phyloP scores from a whole-genome alignment of 2,113 vertebrate species.

The Colinus virginianus region DNA sequence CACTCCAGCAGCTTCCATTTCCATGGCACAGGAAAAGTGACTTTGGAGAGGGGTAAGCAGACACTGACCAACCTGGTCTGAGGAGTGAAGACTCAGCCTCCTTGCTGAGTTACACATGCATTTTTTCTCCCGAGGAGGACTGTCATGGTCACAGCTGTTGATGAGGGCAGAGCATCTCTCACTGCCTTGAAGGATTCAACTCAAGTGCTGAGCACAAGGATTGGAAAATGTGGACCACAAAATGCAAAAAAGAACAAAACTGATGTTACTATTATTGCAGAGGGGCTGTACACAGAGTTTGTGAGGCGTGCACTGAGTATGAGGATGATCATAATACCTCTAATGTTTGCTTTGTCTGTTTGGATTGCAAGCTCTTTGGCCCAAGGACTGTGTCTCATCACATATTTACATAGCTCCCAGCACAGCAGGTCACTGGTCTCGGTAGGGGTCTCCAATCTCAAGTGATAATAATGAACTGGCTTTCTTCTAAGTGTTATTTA shows the following conservation, averaged over 20 bases:
- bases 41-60: not conserved
- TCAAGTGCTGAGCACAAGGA: not conserved
- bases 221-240: not conserved
- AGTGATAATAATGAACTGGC: constrained; percentile 56
- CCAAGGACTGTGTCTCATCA: constrained; percentile 32
- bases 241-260: not conserved
- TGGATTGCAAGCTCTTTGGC: constrained; percentile 48
- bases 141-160: fast-evolving
- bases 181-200: not conserved
- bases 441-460: constrained; percentile 29
- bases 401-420: constrained; percentile 51
- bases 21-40: not conserved
- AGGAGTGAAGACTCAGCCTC: not conserved
- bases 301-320: not conserved
- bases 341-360: constrained; percentile 58
- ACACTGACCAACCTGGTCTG: not conserved
- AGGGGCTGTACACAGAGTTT: not conserved
- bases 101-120: fast-evolving
- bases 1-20: not conserved
- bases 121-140: not conserved
- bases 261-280: constrained; percentile 5
- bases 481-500: constrained; percentile 48
- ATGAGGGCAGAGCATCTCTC: not conserved
- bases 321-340: constrained; percentile 19
- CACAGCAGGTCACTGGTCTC: constrained; percentile 30